Base-by-base conservation (phyloP, 2,888 invertebrate genomes). In the Epinotia brunnichana region DNA sequence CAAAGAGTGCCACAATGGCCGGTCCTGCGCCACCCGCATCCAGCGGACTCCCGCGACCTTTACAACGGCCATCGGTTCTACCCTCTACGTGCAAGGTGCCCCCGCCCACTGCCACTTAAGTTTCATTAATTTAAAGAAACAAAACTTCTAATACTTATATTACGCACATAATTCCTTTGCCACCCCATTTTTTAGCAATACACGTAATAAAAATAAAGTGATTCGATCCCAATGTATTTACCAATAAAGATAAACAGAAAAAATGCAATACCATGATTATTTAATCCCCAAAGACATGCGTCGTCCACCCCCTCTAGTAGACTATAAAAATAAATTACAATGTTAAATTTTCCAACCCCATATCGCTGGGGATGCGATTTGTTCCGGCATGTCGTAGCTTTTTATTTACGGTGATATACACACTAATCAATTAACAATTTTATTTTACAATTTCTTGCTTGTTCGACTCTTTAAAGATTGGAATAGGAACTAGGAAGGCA, bases 241-340 rank as follows among this genome's bases (percentile, higher is more conserved):
- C 80, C 76, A 83, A 83, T 79, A 84, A 70, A 85, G 86, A 87
- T 86, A 86, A 85, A 84, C 82, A 83, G 80, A 73, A 62, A 81
- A 82, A 82, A 80, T 83, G 82, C 82, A 83, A 83, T 81, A 82
- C 80, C 82, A 83, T 88, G 87, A 89, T 90, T 89, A 87, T 89
- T 88, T 86, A 85, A 88, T 87, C 87, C 85, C 85, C 82, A 81
- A 81, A 80, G 83, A 83, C 81, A 82, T 79, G 80, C 79, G 82
- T 83, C 83, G 83, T 82, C 81, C 76, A 80, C 83, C 84, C 84
- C 80, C 85, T 85, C 85, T 81, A 82, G 24, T 44, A 79, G 80
- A 77, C 84, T 84, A 91, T 92, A 90, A 92, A 91, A 92, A 92
- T 91, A 92, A 92, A 92, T 91, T 91, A 90, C 87, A 86, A 90